Evolutionary conservation across 2,113 vertebrate genomes (phyloP), one percentile per base, ranked within the genome.

Genomic region (Odobenus rosmarus): DNA sequence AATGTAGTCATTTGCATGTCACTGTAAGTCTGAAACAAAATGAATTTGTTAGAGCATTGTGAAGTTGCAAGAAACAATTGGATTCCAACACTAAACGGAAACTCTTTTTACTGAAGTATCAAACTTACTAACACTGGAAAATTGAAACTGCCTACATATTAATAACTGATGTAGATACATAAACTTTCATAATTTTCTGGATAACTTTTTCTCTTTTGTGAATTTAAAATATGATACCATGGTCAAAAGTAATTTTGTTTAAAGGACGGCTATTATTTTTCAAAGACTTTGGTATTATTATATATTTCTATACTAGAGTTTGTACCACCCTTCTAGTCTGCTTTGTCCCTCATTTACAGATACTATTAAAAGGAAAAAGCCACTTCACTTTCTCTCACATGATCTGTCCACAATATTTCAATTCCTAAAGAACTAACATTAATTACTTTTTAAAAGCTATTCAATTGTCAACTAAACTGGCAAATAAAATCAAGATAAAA

Each of bases 371-470:
- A 93, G 72, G 19, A n/a, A 85, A 59, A 88, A 83, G 11, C 31
- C 28, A 76, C 62, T 55, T 76, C 5, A 84, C 9, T 90, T 91
- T 64, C 16, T 88, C 9, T 89, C 42, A 46, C 12, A 26, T 31
- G 13, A 88, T 85, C 61, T 76, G 42, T 55, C 89, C 21, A 49
- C 46, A 77, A 13, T 55, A 94, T 89, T 96, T 90, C 74, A 90
- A 51, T 90, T 76, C 31, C 46, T 93, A 94, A 88, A 82, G 49
- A 13, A 79, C 76, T 46, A 81, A 81, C 46, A 80, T 91, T 77
- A 97, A 55, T 59, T 94, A 71, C 72, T 89, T 53, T 81, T 82
- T 72, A 82, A 89, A 93, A 92, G 46, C 72, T 97, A 76, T 62
- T 88, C 88, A 69, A 11, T 62, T 82, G 64, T 92, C 80, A 90